Conservation (phyloP, 2,113 vertebrate genomes). For the Cardinalis cardinalis region DNA sequence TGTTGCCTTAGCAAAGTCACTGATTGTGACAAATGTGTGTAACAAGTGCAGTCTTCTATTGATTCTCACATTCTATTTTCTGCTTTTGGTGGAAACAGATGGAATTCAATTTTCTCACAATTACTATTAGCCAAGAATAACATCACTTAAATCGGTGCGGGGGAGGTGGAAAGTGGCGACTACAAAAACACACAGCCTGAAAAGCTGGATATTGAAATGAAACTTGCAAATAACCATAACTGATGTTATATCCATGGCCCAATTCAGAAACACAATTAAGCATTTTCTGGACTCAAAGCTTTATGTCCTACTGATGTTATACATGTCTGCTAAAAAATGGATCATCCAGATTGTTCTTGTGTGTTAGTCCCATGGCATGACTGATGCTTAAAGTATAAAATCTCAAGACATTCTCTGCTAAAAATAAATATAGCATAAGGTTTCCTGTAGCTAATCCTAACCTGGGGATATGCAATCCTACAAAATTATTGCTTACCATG, state of each 20-base stretch:
- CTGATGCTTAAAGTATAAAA: not conserved
- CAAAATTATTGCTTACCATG: not conserved
- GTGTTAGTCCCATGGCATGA: not conserved
- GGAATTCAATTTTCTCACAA: slow-evolving; percentile 65
- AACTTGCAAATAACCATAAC: slow-evolving; percentile 17
- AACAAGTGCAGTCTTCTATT: slow-evolving; percentile 64
- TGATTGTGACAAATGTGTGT: slow-evolving; percentile 59
- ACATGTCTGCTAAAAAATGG: not conserved
- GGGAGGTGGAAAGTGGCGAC: slow-evolving; percentile 57
- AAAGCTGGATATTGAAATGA: slow-evolving; percentile 49
- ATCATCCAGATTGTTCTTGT: not conserved
- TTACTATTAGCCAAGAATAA: slow-evolving; percentile 69
- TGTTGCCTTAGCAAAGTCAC: slow-evolving; percentile 50
- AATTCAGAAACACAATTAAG: not conserved
- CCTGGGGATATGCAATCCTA: not conserved
- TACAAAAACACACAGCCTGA: slow-evolving; percentile 47
- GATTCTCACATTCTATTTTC: slow-evolving; percentile 67
- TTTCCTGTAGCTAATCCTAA: not conserved
- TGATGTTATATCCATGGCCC: not conserved
- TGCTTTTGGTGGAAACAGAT: slow-evolving; percentile 62
- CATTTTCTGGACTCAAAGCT: not conserved
- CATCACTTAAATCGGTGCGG: slow-evolving; percentile 56
- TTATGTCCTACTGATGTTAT: not conserved
- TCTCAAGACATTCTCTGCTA: not conserved
- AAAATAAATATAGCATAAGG: not conserved